Conservation (phyloP, 2,888 invertebrate genomes). For the Phortica magna region DNA sequence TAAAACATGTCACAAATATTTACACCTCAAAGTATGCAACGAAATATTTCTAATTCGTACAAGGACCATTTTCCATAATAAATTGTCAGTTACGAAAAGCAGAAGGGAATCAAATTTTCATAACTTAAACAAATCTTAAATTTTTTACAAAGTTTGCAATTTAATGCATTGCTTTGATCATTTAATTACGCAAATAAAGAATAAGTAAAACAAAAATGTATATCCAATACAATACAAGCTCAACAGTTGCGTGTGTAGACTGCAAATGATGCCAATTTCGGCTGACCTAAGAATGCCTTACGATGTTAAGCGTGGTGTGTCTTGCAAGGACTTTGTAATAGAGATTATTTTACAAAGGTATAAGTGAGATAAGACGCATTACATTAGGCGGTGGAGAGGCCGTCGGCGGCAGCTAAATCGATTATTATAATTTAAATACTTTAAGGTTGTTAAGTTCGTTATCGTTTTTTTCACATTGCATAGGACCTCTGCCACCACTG, state of each 20-base stretch:
- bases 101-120: no score
- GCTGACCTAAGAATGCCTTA: not conserved
- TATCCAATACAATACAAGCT: not conserved
- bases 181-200: not conserved
- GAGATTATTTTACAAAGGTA: not conserved
- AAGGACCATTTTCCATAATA: no score
- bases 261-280: not conserved
- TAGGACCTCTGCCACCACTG: not conserved
- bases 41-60: not conserved
- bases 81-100: no score
- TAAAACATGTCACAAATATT: not conserved
- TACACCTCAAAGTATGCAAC: not conserved
- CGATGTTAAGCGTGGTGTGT: not conserved
- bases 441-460: constrained; percentile 22
- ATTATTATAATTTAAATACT: constrained; percentile 54
- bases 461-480: not conserved
- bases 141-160: no score
- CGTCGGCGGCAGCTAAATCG: constrained; percentile 47
- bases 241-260: not conserved
- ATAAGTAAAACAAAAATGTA: not conserved
- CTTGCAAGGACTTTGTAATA: no score
- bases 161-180: no score
- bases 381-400: not conserved
- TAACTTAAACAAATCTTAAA: no score
- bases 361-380: not conserved